Evolutionary conservation across 1,140 invertebrate species (phyloP), one percentile per base, ranked within the genome.

Genomic region (Maniola jurtina): DNA sequence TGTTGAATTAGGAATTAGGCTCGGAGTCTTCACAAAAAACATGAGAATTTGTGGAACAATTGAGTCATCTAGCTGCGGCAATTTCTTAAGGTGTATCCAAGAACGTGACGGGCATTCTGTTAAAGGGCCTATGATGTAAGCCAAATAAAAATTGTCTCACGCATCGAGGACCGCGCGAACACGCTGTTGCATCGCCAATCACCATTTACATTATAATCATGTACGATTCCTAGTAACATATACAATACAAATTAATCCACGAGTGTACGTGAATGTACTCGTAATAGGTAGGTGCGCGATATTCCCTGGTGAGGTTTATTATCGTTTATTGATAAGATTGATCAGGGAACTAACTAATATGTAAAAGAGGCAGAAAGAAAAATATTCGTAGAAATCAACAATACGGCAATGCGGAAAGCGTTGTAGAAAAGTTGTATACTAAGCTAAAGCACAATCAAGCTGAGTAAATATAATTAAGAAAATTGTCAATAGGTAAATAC

Each of bases 71-170:
- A 62, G 8, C 54, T 60, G 66, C 78, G 75, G 64, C 61, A 72
- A 73, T 77, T 78, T 80, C 73, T 70, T 72, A 80, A 81, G 71
- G 69, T 70, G 58, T 75, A 64, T 56, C 5, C 36, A 47, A 54
- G 48, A 15, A 88, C 85, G 82, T 86, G 83, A 86, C 75, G 13
- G 25, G 71, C 61, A 72, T 81, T 65, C 67, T 71, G 67, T 79
- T 72, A 64, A 69, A 73, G 71, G 74, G 74, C 66, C 62, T 70
- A 72, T 73, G 71, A 75, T 69, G 57, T 68, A 68, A 76, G 74
- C 71, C 62, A 76, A 80, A 86, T 72, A 82, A 80, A 81, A 83
- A 86, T 84, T 76, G 74, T 79, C 70, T 82, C 83, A 86, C 85
- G 85, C 81, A 68, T 75, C 63, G 68, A 67, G 65, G 66, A 57